Evolutionary conservation across 2,888 invertebrate genomes (phyloP).

Genomic region (Pseudoips prasinana): DNA sequence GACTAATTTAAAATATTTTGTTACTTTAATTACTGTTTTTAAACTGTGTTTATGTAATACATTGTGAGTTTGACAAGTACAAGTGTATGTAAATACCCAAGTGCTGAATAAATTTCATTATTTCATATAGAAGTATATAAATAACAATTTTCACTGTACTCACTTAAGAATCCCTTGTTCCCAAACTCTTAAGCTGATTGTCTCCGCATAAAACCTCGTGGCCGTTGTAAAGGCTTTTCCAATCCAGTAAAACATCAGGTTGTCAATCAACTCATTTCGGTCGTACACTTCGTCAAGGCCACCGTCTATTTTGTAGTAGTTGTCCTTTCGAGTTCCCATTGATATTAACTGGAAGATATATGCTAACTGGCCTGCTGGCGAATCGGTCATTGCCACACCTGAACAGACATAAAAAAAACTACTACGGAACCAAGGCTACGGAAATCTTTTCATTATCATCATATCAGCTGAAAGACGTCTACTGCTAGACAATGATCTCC

Average conservation of each 20-base stretch:
- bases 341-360: constrained; percentile 18
- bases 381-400: constrained; percentile 22
- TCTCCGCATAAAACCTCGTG: constrained; percentile 20
- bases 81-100: no score
- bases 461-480: no score
- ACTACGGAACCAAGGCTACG: no score
- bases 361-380: constrained; percentile 16
- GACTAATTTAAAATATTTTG: no score
- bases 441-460: no score
- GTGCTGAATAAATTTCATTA: no score
- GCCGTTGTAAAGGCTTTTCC: constrained; percentile 14
- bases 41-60: no score
- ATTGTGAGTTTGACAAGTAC: no score
- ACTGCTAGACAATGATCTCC: no score
- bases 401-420: background rate
- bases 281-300: constrained; percentile 10
- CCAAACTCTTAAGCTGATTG: constrained; percentile 7
- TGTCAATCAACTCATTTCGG: constrained; percentile 24
- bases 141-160: no score
- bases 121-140: no score
- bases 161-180: constrained; percentile 49
- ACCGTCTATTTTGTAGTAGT: constrained; percentile 6
- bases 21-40: no score
- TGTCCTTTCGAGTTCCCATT: background rate
- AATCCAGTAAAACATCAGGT: constrained; percentile 24